These are phyloP conservation scores for Caenorhabditis sp. DNA, from an alignment of 2,888 invertebrate genomes.

Conservation along the genomic window DNA sequence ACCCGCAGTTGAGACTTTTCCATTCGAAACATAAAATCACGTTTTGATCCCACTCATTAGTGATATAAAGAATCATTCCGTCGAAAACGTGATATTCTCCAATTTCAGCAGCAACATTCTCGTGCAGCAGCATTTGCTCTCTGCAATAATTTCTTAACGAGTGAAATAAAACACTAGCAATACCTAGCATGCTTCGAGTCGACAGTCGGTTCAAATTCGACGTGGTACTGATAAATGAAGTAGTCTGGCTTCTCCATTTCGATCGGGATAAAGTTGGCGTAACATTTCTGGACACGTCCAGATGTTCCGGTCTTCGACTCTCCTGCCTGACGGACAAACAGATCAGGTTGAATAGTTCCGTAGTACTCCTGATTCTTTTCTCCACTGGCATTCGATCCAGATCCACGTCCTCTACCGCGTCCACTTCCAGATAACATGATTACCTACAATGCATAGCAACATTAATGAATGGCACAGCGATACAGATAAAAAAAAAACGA, in stretches of 20 bases:
- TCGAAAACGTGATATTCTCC: conserved; percentile 72
- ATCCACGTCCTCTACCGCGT: conserved; percentile 48
- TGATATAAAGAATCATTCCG: conserved; percentile 68
- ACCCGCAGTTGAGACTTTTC: neutral
- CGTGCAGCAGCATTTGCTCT: conserved; percentile 42
- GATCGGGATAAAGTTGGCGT: conserved; percentile 63
- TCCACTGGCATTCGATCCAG: conserved; percentile 32
- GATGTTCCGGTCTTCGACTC: conserved; percentile 54
- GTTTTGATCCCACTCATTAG: conserved; percentile 42
- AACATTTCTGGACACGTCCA: conserved; percentile 39
- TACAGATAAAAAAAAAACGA: too few relatives aligned
- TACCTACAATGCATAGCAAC: conserved; percentile 7
- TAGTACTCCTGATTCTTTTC: conserved; percentile 21
- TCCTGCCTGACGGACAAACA: conserved; percentile 58
- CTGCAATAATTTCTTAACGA: too few relatives aligned
- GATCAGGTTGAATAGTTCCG: conserved; percentile 64
- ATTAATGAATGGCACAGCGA: too few relatives aligned
- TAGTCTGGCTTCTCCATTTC: conserved; percentile 48
- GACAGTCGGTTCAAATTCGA: conserved; percentile 64
- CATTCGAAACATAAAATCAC: too few relatives aligned
- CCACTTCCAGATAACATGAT: conserved; percentile 43
- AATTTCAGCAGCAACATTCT: conserved; percentile 37
- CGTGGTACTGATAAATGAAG: conserved; percentile 64
- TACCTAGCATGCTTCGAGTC: conserved; percentile 57
- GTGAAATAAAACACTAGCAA: neutral